These are phyloP conservation scores for Dolomedes plantarius DNA, from an alignment of 2,888 invertebrate species.

Conservation along the genomic window DNA sequence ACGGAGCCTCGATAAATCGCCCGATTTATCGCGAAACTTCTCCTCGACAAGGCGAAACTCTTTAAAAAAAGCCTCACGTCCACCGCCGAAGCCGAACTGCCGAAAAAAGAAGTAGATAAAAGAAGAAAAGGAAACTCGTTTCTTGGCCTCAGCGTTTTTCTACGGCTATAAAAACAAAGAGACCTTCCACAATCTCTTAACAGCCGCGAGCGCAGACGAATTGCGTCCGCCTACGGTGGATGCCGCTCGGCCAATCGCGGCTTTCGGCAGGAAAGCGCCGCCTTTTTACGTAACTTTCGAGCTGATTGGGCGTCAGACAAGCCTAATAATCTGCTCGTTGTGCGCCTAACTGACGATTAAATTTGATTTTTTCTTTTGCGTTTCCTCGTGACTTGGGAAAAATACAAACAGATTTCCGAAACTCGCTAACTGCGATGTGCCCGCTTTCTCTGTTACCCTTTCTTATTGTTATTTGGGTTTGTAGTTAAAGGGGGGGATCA, in stretches of 20 bases:
- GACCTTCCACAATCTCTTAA: background rate
- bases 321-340: too few relatives aligned
- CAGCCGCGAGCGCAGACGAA: background rate
- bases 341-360: background rate
- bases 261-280: background rate
- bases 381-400: too few relatives aligned
- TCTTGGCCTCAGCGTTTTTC: too few relatives aligned
- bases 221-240: background rate
- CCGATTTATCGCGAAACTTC: background rate
- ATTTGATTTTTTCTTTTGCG: background rate
- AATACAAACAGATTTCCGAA: too few relatives aligned
- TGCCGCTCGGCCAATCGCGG: background rate
- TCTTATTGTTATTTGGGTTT: too few relatives aligned
- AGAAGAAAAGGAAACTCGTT: background rate
- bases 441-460: too few relatives aligned
- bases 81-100: background rate
- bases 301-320: background rate
- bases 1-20: background rate
- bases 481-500: too few relatives aligned
- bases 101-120: background rate
- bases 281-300: background rate
- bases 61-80: background rate
- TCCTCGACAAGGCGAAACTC: too few relatives aligned
- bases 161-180: background rate
- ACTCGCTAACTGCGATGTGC: too few relatives aligned